Base-by-base conservation (phyloP, 1,140 invertebrate species). In the Andricus grossulariae region DNA sequence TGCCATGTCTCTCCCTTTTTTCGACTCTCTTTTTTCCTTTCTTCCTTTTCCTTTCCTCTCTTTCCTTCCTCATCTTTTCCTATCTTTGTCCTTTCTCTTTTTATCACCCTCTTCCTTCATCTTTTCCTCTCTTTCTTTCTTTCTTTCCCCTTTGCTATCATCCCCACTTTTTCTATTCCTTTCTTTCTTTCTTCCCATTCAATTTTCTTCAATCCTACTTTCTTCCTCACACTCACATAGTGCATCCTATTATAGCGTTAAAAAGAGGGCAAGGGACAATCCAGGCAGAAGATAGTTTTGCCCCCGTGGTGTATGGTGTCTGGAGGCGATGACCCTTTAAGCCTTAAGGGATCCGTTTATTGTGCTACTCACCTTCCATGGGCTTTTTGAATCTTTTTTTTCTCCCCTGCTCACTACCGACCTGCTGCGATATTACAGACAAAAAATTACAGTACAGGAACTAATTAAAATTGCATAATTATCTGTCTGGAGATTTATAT, bases 381-480 rank as follows among this genome's bases (percentile, higher is more conserved):
- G 21, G 13, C 18, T 32, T 66, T 16, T 39, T 13, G 21, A 25
- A 60, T 32, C 12, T 60, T 32, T 60, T n/a, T 32, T 60, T 60
- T 32, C 21, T 57, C 12, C 18, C 21, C 21, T 57, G 2, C 21
- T 57, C 16, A 54, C n/a, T 54, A 19, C n/a, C 52, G 32, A 32
- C 25, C 12, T 66, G 16, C 13, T 25, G 39, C 21, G 57, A 32
- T 16, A 15, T 25, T 32, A 12, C 32, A 15, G 15, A 66, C 32
- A 66, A 13, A 66, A 66, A 66, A 66, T 4, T 66, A 13, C 60
- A 66, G 25, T 39, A 8, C 12, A 39, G 25, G 7, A 16, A 66
- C 60, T 66, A 66, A 66, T 66, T 66, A 66, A 66, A 66, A 66
- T 45, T 66, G 60, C 39, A 66, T 66, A 66, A 66, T 66, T 66